Evolutionary conservation across 2,888 invertebrate genomes (phyloP).

Genomic region (Drosophila mulleri): DNA sequence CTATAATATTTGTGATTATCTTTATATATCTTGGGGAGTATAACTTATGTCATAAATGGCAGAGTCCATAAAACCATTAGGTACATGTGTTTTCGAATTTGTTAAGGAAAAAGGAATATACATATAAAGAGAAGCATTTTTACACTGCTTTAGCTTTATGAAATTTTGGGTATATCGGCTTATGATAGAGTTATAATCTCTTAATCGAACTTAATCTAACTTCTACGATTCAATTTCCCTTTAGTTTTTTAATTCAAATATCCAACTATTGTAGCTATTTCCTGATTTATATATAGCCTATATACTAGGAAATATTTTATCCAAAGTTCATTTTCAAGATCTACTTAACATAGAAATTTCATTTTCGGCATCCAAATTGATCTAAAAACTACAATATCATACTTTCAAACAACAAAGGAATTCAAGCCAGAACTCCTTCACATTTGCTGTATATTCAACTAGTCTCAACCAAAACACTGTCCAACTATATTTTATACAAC

Average conservation of each 20-base stretch:
- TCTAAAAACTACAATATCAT: background rate
- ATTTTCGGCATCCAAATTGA: background rate
- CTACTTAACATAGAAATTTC: slow-evolving; percentile 1
- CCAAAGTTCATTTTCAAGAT: background rate
- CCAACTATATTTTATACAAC: background rate
- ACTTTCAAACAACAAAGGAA: background rate
- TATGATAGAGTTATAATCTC: too few relatives aligned
- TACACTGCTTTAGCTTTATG: background rate
- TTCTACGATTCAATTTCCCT: too few relatives aligned
- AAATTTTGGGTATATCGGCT: too few relatives aligned
- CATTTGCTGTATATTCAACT: background rate
- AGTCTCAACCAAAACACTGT: background rate
- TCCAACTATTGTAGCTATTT: background rate
- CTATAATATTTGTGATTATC: background rate
- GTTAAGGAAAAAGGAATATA: background rate
- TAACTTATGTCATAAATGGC: background rate
- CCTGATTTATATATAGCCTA: too few relatives aligned
- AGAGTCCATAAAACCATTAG: background rate
- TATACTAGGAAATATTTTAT: background rate
- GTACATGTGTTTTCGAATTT: background rate
- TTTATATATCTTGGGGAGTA: background rate
- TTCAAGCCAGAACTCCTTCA: background rate
- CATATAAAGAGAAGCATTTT: background rate
- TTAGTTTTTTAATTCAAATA: background rate
- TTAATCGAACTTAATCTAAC: too few relatives aligned